Evolutionary conservation across 2,113 vertebrate species (phyloP).

Genomic region (Spea bombifrons): DNA sequence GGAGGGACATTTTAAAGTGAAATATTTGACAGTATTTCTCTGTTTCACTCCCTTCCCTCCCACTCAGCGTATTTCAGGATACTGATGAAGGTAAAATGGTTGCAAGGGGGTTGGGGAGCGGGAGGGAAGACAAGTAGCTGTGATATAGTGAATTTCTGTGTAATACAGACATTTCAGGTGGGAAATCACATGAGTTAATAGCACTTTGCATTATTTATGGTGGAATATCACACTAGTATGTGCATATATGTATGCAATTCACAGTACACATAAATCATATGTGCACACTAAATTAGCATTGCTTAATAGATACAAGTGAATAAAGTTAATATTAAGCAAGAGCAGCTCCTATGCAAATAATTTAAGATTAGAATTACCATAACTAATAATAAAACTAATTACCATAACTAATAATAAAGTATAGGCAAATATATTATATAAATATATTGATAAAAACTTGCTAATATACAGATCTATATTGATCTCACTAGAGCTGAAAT

Average conservation of each 20-base stretch:
- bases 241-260: background rate
- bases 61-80: constrained; percentile 35
- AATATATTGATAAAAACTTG: too few species aligned
- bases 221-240: background rate
- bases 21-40: constrained; percentile 38
- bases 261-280: background rate
- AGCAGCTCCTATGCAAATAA: too few species aligned
- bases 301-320: too few species aligned
- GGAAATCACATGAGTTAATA: constrained; percentile 18
- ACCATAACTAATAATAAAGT: too few species aligned
- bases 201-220: constrained; percentile 18
- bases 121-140: background rate
- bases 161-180: constrained; percentile 11
- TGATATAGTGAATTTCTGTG: constrained; percentile 6
- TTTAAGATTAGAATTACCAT: too few species aligned
- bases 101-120: constrained; percentile 1
- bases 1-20: constrained; percentile 33
- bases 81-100: constrained; percentile 7
- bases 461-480: too few species aligned
- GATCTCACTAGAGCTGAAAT: too few species aligned
- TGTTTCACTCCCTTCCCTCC: constrained; percentile 30
- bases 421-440: too few species aligned
- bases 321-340: too few species aligned
- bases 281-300: too few species aligned
- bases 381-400: too few species aligned